Base-by-base conservation (phyloP, 2,797 vertebrate species). In the Monodelphis domestica region DNA sequence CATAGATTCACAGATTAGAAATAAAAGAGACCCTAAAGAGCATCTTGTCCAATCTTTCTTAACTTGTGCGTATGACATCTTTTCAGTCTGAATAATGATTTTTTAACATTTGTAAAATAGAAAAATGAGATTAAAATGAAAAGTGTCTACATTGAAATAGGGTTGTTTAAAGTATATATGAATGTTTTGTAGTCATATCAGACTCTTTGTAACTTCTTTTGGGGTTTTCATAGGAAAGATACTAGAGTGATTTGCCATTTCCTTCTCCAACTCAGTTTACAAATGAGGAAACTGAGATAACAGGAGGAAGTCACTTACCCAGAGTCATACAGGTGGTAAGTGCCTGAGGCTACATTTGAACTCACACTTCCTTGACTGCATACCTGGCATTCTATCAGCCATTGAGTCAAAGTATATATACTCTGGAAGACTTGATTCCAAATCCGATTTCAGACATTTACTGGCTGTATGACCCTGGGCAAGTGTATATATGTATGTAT, bases 1-100 rank as follows among this genome's bases (percentile, higher is more conserved):
- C 2, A 92, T 33, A 94, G 91, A 70, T 92, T 92, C 11, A 15
- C 78, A 87, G 12, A 78, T 88, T 52, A 92, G 93, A 50, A 88
- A 5, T 45, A 56, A 90, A 54, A 53, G 14, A 26, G 29, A 53
- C 33, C 59, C 78, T 21, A 78, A n/a, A 1, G 9, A 38, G n/a
- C 17, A 45, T 24, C n/a, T 78, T 78, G 7, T 78, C 17, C 7
- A 78, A 17, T 0, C 5, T 78, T 21, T 78, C 63, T 78, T 33
- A 45, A 45, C 0, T 38, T 63, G 15, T 21, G 2, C 29, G 26
- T 59, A 12, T 59, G 15, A 78, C 17, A 45, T 24, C 38, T 78
- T 78, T 78, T 1, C 45, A 38, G 50, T 94, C 89, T 54, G 30
- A 90, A 2, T n/a, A 70, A 54, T 89, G 92, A 51, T 21, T 54